phyloP scores from a whole-genome alignment of 1,140 invertebrate species.

The Catajapyx aquilonaris region DNA sequence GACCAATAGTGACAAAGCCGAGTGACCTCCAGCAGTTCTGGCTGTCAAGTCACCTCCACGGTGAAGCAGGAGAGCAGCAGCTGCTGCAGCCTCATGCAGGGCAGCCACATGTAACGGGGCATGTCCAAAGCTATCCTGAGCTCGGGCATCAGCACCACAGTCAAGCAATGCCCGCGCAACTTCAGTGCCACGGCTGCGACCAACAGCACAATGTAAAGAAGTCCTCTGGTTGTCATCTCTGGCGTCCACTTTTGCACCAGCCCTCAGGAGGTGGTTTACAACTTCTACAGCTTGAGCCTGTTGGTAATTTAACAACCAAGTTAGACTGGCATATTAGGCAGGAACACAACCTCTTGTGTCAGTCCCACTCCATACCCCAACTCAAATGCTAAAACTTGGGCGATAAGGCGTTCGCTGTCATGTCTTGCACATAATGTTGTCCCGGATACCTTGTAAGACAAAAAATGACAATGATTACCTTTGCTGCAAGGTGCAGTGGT shows the following conservation, averaged over 20 bases:
- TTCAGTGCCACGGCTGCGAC: slow-evolving; percentile 43
- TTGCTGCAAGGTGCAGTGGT: slow-evolving; percentile 20
- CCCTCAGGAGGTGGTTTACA: slow-evolving; percentile 11
- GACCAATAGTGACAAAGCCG: slow-evolving; percentile 55
- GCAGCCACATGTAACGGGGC: slow-evolving; percentile 63
- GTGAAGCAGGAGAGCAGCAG: slow-evolving; percentile 47
- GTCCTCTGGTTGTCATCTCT: slow-evolving; percentile 12
- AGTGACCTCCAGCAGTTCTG: slow-evolving; percentile 50
- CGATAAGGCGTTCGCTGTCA: too few relatives aligned
- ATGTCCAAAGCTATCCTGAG: slow-evolving; percentile 44
- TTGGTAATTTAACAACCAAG: too few relatives aligned
- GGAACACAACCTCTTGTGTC: too few relatives aligned
- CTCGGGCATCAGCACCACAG: slow-evolving; percentile 51
- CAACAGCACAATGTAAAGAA: slow-evolving; percentile 13
- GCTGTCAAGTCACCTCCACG: slow-evolving; percentile 62
- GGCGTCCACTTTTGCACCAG: slow-evolving; percentile 11
- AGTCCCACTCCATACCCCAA: too few relatives aligned
- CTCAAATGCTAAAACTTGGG: too few relatives aligned
- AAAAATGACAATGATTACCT: too few relatives aligned
- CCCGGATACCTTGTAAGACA: too few relatives aligned
- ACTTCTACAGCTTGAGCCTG: slow-evolving; percentile 38
- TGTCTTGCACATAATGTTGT: too few relatives aligned
- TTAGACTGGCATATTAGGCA: too few relatives aligned
- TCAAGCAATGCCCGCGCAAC: slow-evolving; percentile 38
- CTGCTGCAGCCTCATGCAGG: slow-evolving; percentile 54